Evolutionary conservation across 2,888 invertebrate species (phyloP), one percentile per base, ranked within the genome.

Genomic region (Eupelmus urozonus): DNA sequence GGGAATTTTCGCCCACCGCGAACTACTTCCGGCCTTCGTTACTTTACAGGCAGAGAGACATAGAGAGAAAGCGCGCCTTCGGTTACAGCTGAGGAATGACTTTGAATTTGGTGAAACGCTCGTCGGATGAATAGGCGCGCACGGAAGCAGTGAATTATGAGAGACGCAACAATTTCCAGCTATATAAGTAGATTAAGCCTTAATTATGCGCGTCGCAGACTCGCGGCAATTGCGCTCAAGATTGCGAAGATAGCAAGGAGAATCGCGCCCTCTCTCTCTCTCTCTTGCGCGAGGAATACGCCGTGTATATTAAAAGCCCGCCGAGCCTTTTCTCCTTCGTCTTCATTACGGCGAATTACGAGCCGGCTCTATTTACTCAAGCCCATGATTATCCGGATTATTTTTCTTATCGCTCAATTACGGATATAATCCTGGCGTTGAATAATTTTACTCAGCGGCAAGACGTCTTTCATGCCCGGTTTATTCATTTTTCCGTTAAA

Each of bases 1-100:
- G 11, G 25, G 5, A 66, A 66, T 75, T 69, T 60, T 53, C 18
- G n/a, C n/a, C n/a, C n/a, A n/a, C n/a, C n/a, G n/a, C n/a, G n/a
- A n/a, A n/a, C n/a, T n/a, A n/a, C n/a, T n/a, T n/a, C n/a, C n/a
- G n/a, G n/a, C n/a, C n/a, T 18, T 20, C 49, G 51, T 11, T 49
- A 9, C 13, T 20, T 65, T 25, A 67, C 18, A 55, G 23, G 55
- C n/a, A n/a, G n/a, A n/a, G n/a, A n/a, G n/a, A n/a, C n/a, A n/a
- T n/a, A n/a, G n/a, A n/a, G n/a, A n/a, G n/a, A n/a, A n/a, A n/a
- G n/a, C n/a, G n/a, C n/a, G n/a, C n/a, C n/a, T n/a, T n/a, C n/a
- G n/a, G n/a, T n/a, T n/a, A n/a, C n/a, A n/a, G n/a, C n/a, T n/a
- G n/a, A n/a, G n/a, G n/a, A n/a, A n/a, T n/a, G n/a, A n/a, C n/a